Conservation (phyloP, 2,797 vertebrate genomes). For the Nyctibius grandis region DNA sequence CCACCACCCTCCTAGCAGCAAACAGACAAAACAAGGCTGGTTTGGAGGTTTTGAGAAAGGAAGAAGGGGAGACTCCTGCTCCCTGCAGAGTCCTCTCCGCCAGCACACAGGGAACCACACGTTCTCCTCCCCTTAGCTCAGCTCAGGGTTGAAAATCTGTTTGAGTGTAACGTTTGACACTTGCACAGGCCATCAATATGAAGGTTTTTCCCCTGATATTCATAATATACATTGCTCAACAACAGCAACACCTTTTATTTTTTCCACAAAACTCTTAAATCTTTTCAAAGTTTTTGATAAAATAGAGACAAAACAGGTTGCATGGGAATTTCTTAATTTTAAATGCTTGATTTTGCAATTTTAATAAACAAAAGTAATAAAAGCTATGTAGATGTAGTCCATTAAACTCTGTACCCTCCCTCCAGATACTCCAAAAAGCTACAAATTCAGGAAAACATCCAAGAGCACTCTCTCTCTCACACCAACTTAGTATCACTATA, state of each 20-base stretch:
- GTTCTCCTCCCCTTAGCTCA: neutral
- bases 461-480: accelerated
- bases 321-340: neutral
- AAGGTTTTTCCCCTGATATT: neutral
- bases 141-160: neutral
- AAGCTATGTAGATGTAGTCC: neutral
- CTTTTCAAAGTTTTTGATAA: neutral
- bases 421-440: neutral
- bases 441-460: neutral
- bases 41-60: neutral
- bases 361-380: neutral
- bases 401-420: neutral
- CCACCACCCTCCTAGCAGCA: neutral
- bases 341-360: neutral
- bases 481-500: neutral
- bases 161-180: neutral
- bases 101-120: neutral
- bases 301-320: neutral
- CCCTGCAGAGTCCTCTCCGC: neutral
- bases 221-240: neutral
- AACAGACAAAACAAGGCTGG: neutral
- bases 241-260: neutral
- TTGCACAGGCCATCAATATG: neutral
- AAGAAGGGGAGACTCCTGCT: neutral
- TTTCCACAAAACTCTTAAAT: neutral